phyloP scores from a whole-genome alignment of 1,140 invertebrate genomes.

The Apis cerana region DNA sequence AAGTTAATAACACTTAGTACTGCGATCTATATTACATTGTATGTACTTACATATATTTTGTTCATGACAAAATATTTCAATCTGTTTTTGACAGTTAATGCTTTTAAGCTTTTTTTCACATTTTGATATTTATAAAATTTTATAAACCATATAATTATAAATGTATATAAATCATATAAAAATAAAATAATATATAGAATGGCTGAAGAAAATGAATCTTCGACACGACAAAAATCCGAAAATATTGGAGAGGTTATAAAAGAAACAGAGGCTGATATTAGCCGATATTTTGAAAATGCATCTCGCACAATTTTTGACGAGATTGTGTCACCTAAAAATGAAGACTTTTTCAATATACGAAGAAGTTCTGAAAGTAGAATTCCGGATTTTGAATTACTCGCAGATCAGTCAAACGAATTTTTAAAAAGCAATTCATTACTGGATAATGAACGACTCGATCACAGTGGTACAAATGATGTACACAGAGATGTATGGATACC shows the following conservation, averaged over 20 bases:
- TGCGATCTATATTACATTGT: background rate
- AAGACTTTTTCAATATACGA: constrained; percentile 62
- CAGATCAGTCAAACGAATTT: constrained; percentile 55
- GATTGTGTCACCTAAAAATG: constrained; percentile 70
- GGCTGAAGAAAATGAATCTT: constrained; percentile 4
- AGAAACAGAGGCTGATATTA: constrained; percentile 55
- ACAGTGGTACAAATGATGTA: constrained; percentile 60
- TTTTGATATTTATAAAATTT: constrained; percentile 3
- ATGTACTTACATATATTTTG: too few relatives aligned
- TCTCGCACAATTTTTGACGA: constrained; percentile 77
- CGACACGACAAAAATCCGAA: background rate
- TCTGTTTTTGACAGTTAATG: constrained; percentile 32
- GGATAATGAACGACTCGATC: constrained; percentile 38
- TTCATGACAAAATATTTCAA: constrained; percentile 1
- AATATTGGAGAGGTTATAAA: constrained; percentile 9
- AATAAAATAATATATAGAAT: constrained; percentile 1
- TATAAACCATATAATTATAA: background rate
- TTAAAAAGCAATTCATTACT: constrained; percentile 47
- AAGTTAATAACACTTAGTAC: background rate
- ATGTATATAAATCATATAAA: background rate
- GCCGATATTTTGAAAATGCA: constrained; percentile 76
- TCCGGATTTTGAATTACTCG: constrained; percentile 57
- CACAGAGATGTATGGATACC: constrained; percentile 79
- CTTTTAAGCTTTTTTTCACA: background rate
- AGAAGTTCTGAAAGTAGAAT: constrained; percentile 28